These are phyloP conservation scores for Uropsilus gracilis DNA, from an alignment of 2,113 vertebrate species.

Conservation along the genomic window DNA sequence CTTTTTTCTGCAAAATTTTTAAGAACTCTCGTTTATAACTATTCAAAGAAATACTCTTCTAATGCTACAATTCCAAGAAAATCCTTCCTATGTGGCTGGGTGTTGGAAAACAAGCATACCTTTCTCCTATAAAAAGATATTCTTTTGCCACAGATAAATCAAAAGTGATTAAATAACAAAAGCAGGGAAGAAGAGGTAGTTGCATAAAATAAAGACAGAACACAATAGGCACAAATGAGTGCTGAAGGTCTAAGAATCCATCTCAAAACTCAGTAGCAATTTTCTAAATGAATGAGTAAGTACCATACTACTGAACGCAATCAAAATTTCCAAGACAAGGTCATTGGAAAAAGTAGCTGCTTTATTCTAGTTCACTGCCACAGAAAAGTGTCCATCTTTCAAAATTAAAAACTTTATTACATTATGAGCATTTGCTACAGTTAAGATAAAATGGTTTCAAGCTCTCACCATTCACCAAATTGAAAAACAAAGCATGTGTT, in stretches of 20 bases:
- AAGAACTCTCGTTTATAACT: not conserved
- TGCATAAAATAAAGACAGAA: not conserved
- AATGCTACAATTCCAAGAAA: not conserved
- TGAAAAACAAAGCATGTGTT: conserved; percentile 27
- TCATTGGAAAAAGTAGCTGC: not conserved
- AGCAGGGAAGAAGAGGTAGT: not conserved
- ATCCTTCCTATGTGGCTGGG: not conserved
- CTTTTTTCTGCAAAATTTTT: not conserved
- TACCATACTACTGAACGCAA: not conserved
- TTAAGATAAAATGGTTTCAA: conserved; percentile 33
- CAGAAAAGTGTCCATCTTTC: not conserved
- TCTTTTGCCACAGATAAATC: not conserved
- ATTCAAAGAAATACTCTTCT: not conserved
- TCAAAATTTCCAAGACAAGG: conserved; percentile 9
- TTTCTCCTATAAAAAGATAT: not conserved
- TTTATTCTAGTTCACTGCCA: not conserved
- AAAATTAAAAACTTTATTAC: conserved; percentile 22
- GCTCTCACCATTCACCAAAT: not conserved
- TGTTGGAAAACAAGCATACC: not conserved
- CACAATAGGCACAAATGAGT: conserved; percentile 22
- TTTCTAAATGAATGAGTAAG: conserved; percentile 53
- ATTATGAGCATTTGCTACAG: not conserved
- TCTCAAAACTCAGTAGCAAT: conserved; percentile 5
- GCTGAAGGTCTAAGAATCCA: not conserved
- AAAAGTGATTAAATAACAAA: conserved; percentile 24